Percentiles rank a stretch among this genome's conserved stretches.
Evolutionary conservation across 1,140 invertebrate species (phyloP).

Genomic region (Grapholita molesta): DNA sequence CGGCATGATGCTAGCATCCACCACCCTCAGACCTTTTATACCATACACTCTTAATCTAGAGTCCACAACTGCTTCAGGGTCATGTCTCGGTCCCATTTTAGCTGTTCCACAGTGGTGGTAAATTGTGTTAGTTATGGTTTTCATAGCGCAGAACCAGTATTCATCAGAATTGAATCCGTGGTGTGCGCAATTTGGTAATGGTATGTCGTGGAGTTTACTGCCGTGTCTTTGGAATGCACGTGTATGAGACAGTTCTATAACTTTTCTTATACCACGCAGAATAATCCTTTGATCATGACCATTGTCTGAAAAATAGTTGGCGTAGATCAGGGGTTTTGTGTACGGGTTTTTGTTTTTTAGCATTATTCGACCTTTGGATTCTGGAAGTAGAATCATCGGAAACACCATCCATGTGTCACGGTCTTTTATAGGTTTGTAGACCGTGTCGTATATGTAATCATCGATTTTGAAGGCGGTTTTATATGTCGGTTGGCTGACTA

Average conservation of each 20-base stretch:
- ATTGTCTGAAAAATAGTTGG: slow-evolving; percentile 85
- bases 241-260: slow-evolving; percentile 78
- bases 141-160: slow-evolving; percentile 85
- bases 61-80: slow-evolving; percentile 84
- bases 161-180: slow-evolving; percentile 79
- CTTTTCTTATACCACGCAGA: slow-evolving; percentile 78
- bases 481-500: slow-evolving; percentile 62
- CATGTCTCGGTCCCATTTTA: slow-evolving; percentile 87
- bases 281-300: slow-evolving; percentile 80
- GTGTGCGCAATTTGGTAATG: slow-evolving; percentile 80
- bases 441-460: slow-evolving; percentile 33
- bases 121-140: slow-evolving; percentile 83
- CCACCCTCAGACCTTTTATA: slow-evolving; percentile 79
- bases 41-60: slow-evolving; percentile 83
- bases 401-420: slow-evolving; percentile 80
- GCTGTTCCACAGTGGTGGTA: slow-evolving; percentile 89
- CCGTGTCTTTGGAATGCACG: slow-evolving; percentile 78
- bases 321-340: slow-evolving; percentile 86
- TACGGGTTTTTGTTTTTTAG: slow-evolving; percentile 83
- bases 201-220: slow-evolving; percentile 78
- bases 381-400: slow-evolving; percentile 83
- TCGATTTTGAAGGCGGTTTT: slow-evolving; percentile 73
- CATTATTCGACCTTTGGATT: slow-evolving; percentile 83
- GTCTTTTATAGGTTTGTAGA: slow-evolving; percentile 45
- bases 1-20: slow-evolving; percentile 74